Evolutionary conservation across 2,888 invertebrate genomes (phyloP), one percentile per base, ranked within the genome.

Genomic region (Tethea ocularis): DNA sequence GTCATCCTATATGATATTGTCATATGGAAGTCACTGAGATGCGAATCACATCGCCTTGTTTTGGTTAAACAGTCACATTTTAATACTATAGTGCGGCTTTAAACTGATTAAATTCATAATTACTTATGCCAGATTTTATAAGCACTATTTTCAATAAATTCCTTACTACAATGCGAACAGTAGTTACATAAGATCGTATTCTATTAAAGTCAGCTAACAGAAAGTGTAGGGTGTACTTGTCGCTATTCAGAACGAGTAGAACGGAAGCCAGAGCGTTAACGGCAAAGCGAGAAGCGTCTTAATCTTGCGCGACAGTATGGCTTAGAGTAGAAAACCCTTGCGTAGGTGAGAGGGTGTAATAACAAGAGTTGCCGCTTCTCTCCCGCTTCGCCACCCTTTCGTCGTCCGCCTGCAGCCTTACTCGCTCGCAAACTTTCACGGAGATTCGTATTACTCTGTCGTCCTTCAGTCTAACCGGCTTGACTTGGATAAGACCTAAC

Each of bases 301-400:
- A 91, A 91, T 91, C 88, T 91, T 83, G 82, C 80, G 83, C 87
- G 88, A 88, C 88, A 86, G 87, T 82, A 84, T 76, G 77, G 83
- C 83, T 89, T 80, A 76, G 77, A 86, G 82, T 79, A 78, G 86
- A 85, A 86, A 85, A 86, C 86, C 85, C 89, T 87, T 87, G 84
- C 88, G 86, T 89, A 89, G 91, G 89, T 89, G 91, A 91, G 88
- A 89, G 89, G 89, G 91, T 90, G 91, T 90, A 89, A 90, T 91
- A 92, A 91, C 90, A 91, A 87, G 87, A 86, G 83, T 78, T 75
- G 66, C 76, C 77, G 80, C 80, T 5, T 7, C 78, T 46, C 76
- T 78, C 75, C 71, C 77, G 72, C 75, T 74, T 74, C 71, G 68
- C 76, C 81, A 72, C 79, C 82, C 84, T 76, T 74, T 79, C 77